Base-by-base conservation (phyloP, 2,113 vertebrate species). In the Psettodes erumei region DNA sequence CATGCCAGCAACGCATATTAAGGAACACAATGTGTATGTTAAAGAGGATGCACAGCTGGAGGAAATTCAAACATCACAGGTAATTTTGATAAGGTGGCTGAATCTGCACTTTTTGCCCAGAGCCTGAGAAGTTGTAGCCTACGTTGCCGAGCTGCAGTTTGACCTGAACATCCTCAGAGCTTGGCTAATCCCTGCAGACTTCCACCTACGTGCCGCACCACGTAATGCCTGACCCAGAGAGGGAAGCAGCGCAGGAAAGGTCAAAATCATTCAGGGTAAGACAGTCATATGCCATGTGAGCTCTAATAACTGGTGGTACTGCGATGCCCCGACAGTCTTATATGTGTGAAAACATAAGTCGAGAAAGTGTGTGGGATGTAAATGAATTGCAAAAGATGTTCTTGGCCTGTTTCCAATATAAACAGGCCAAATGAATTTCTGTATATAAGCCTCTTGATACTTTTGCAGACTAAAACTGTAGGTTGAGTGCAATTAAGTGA, bases 31-130 rank as follows among this genome's bases (percentile, higher is more conserved):
- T 11, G 11, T 45, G n/a, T n/a, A n/a, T n/a, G 65, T 74, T 50
- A 50, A 68, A 55, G 38, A 66, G 38, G 50, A 51, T 15, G 42
- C 38, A 19, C 32, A 59, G 67, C 16, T 7, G 48, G 35, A 62
- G 84, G 80, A 65, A 37, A 78, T 62, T 66, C 33, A 75, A 69
- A 73, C 61, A 60, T 42, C 32, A 45, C 56, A 21, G 42, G 25
- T 37, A 28, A 75, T 62, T 68, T 61, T 32, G 58, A 0, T 5
- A 32, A 23, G 21, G 50, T 12, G 23, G 28, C 59, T 59, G 71
- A 47, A 30, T 62, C 21, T 21, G 12, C 35, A 8, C 30, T 30
- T 27, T 19, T 54, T 27, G n/a, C 69, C 3, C 48, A 16, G 18
- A 30, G 73, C 45, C 16, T 3, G 55, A 28, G 33, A 62, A 68